A percentile compares a stretch with the other conserved stretches of the same genome.
Evolutionary conservation across 2,888 invertebrate genomes (phyloP).

Genomic region (Slavum lentiscoides): DNA sequence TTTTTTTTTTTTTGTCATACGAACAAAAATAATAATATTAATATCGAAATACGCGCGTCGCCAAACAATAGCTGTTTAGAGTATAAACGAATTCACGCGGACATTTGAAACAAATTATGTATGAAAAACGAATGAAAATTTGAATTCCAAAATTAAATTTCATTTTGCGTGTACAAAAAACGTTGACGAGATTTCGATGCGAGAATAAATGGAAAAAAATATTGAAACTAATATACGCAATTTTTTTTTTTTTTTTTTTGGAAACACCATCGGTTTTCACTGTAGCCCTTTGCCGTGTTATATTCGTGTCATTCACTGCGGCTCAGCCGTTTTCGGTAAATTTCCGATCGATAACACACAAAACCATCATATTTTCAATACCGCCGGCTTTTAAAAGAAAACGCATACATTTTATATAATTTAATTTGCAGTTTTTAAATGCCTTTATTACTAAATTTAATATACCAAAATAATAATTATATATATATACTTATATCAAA

Average conservation of each 20-base stretch:
- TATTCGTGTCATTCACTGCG: background rate
- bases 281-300: background rate
- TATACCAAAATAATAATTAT: no score
- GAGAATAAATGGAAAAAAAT: background rate
- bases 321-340: background rate
- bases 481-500: no score
- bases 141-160: conserved; percentile 1
- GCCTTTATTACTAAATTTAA: no score
- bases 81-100: background rate
- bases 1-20: background rate
- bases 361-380: no score
- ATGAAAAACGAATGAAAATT: background rate
- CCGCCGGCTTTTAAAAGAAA: no score
- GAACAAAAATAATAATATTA: background rate
- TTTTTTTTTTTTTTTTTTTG: conserved; percentile 2
- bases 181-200: background rate
- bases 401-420: no score
- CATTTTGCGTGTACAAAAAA: background rate
- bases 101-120: no score
- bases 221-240: background rate
- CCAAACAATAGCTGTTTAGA: background rate
- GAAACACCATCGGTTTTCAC: background rate
- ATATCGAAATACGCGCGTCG: no score
- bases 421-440: no score
- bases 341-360: background rate